Percentiles rank a stretch among this genome's conserved stretches.
phyloP scores from a whole-genome alignment of 37 sponge, comb jelly and placozoan genomes.

The Dysidea cf. avara region DNA sequence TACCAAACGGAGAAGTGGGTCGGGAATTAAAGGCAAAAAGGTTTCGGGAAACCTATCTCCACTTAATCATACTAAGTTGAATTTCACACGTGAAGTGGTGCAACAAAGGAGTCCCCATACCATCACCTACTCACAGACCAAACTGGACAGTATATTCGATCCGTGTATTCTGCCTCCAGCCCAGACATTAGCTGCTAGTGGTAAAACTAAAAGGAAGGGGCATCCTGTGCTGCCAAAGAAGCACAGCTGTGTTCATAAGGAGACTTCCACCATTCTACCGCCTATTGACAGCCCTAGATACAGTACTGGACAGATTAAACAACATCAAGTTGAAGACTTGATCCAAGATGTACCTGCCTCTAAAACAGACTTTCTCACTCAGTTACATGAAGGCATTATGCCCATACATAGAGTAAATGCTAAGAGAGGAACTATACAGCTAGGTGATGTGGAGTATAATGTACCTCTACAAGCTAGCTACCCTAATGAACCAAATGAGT shows the following conservation, averaged over 20 bases:
- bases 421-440: neutral
- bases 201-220: neutral
- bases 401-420: conserved; percentile 26
- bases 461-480: conserved; percentile 45
- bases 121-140: conserved; percentile 22
- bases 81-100: conserved; percentile 55
- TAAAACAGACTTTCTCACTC: conserved; percentile 5
- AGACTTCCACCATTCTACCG: neutral
- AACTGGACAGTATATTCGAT: neutral
- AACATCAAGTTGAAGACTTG: neutral
- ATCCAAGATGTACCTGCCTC: neutral
- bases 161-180: neutral
- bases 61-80: neutral
- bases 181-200: neutral
- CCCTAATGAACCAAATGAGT: conserved; percentile 35
- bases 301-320: neutral
- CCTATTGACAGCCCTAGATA: neutral
- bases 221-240: neutral
- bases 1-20: too few relatives aligned
- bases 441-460: conserved; percentile 28
- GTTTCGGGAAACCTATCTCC: neutral
- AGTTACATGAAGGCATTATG: conserved; percentile 24
- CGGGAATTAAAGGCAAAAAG: neutral
- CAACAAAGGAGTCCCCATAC: conserved; percentile 16
- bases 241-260: too few relatives aligned